phyloP scores from a whole-genome alignment of 1,140 invertebrate species.

The Aleiodes sp. region DNA sequence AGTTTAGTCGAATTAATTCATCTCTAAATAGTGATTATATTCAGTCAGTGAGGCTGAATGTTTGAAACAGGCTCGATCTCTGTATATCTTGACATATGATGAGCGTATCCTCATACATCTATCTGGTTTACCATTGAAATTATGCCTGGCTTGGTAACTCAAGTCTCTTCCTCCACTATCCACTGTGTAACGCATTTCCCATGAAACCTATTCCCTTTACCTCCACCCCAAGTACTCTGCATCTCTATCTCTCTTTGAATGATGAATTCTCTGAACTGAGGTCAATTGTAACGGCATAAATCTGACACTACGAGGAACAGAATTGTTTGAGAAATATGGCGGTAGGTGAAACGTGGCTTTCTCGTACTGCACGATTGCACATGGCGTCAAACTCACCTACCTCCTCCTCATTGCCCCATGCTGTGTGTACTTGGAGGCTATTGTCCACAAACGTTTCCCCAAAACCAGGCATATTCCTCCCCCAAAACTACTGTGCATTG shows the following conservation, averaged over 20 bases:
- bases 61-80: slow-evolving; percentile 7
- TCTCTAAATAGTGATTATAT: not conserved
- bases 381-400: not conserved
- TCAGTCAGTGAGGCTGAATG: not conserved
- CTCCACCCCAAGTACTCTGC: not conserved
- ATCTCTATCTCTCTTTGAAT: not conserved
- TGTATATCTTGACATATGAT: slow-evolving; percentile 8
- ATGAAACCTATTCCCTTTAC: too few species aligned
- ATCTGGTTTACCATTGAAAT: slow-evolving; percentile 10
- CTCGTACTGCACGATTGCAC: not conserved
- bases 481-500: slow-evolving; percentile 10
- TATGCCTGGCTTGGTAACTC: slow-evolving; percentile 11
- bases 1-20: not conserved
- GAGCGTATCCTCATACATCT: slow-evolving; percentile 7
- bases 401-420: too few species aligned
- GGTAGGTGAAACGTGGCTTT: not conserved
- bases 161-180: slow-evolving; percentile 28
- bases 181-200: not conserved
- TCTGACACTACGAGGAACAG: not conserved
- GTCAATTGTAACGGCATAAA: slow-evolving; percentile 8
- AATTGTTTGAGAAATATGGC: not conserved
- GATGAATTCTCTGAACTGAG: not conserved
- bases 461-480: slow-evolving; percentile 6
- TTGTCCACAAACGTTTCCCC: not conserved
- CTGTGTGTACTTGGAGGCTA: not conserved